phyloP scores from a whole-genome alignment of 2,797 vertebrate genomes.

The Bradypus variegatus region DNA sequence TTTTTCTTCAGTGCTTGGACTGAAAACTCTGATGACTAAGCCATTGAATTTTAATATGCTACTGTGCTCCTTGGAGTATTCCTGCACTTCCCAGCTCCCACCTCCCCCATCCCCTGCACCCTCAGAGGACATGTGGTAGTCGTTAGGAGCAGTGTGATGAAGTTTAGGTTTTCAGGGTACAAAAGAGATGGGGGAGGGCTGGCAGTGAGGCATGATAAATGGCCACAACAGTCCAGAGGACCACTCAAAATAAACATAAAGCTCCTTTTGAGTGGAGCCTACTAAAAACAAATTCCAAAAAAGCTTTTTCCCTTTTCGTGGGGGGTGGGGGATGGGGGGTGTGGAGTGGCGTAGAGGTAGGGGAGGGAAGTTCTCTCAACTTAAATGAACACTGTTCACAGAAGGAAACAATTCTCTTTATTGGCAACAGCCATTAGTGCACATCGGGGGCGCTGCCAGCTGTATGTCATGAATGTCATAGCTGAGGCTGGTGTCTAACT shows the following conservation, averaged over 20 bases:
- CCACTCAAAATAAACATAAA: slow-evolving; percentile 55
- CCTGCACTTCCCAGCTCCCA: slow-evolving; percentile 59
- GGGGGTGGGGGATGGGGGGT: too few relatives aligned
- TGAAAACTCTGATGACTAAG: slow-evolving; percentile 67
- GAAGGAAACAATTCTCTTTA: slow-evolving; percentile 17
- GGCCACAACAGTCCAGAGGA: slow-evolving; percentile 52
- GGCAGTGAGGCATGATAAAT: slow-evolving; percentile 47
- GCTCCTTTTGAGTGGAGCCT: slow-evolving; percentile 49
- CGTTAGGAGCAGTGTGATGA: slow-evolving; percentile 70
- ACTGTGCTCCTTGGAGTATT: slow-evolving; percentile 70
- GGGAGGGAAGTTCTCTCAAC: not conserved
- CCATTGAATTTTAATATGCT: slow-evolving; percentile 72
- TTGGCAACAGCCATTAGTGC: not conserved
- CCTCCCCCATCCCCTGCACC: slow-evolving; percentile 33
- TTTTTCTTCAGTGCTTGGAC: slow-evolving; percentile 53
- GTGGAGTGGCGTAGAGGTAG: not conserved
- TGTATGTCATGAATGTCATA: not conserved
- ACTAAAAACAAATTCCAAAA: slow-evolving; percentile 44
- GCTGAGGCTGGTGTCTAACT: not conserved
- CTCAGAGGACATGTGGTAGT: slow-evolving; percentile 71
- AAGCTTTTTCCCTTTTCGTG: not conserved
- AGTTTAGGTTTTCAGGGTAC: slow-evolving; percentile 61
- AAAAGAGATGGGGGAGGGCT: not conserved
- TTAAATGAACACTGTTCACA: not conserved
- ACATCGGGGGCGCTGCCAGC: not conserved